Conservation (phyloP, 2,797 vertebrate species). For the Erithacus rubecula region DNA sequence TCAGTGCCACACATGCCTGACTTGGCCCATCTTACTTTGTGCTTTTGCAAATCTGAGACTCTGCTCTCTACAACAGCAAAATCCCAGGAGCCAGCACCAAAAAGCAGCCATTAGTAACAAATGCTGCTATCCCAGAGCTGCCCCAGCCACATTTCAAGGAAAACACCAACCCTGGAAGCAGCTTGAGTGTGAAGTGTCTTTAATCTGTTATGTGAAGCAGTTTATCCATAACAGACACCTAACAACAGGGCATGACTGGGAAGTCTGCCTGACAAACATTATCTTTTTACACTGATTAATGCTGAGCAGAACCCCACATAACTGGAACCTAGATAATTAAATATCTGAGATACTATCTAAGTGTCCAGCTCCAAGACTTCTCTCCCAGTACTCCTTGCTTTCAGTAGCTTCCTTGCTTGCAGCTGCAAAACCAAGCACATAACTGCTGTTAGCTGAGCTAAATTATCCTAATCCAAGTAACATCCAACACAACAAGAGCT, state of each 20-base stretch:
- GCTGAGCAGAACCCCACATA: neutral
- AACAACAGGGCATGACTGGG: neutral
- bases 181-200: neutral
- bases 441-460: neutral
- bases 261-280: neutral
- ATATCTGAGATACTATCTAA: neutral
- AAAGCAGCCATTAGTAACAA: neutral
- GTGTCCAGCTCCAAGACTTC: neutral
- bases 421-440: neutral
- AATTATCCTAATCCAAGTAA: neutral
- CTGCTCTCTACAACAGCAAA: neutral
- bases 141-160: neutral
- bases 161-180: neutral
- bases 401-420: neutral
- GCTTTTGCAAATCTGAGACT: neutral
- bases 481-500: neutral
- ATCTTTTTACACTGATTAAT: neutral
- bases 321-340: neutral
- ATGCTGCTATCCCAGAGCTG: neutral
- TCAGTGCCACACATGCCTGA: neutral
- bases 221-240: neutral
- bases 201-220: neutral
- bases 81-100: neutral
- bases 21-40: neutral
- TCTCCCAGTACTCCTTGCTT: neutral